phyloP scores from a whole-genome alignment of 37 sponge, comb jelly and placozoan species.

The Beroe ovata region DNA sequence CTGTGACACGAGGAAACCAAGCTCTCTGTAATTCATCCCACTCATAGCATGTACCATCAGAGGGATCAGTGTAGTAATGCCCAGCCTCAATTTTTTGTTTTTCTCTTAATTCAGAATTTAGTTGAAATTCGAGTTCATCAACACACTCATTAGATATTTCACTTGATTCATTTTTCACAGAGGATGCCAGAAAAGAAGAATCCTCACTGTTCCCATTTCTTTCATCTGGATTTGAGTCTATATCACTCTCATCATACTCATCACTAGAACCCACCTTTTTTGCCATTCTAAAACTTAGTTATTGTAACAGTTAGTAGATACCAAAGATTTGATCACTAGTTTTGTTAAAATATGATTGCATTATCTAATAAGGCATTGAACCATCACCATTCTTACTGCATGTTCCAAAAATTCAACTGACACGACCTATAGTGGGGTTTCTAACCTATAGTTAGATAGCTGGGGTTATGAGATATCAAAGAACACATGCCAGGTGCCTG shows the following conservation, averaged over 20 bases:
- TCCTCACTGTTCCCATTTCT: too few relatives aligned
- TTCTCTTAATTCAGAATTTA: slow-evolving; percentile 9
- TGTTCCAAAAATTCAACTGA: too few relatives aligned
- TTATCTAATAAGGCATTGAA: too few relatives aligned
- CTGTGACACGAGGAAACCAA: slow-evolving; percentile 96
- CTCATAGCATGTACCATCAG: slow-evolving; percentile 89
- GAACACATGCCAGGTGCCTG: too few relatives aligned
- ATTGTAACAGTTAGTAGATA: too few relatives aligned
- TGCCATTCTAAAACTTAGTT: too few relatives aligned
- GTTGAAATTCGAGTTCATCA: slow-evolving; percentile 51
- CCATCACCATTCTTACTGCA: too few relatives aligned
- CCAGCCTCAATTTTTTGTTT: slow-evolving; percentile 56
- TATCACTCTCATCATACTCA: slow-evolving; percentile 8
- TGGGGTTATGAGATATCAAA: too few relatives aligned
- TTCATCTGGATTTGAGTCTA: background rate
- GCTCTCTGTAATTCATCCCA: slow-evolving; percentile 84
- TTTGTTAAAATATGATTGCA: too few relatives aligned
- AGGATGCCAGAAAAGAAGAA: background rate
- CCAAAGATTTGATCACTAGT: too few relatives aligned
- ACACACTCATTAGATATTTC: background rate
- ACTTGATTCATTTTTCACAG: background rate
- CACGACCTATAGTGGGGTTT: too few relatives aligned
- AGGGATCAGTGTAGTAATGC: slow-evolving; percentile 77
- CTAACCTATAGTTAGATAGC: too few relatives aligned
- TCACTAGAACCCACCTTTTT: slow-evolving; percentile 9